Conservation (phyloP, 2,113 vertebrate genomes). For the Thinocorus orbignyianus region DNA sequence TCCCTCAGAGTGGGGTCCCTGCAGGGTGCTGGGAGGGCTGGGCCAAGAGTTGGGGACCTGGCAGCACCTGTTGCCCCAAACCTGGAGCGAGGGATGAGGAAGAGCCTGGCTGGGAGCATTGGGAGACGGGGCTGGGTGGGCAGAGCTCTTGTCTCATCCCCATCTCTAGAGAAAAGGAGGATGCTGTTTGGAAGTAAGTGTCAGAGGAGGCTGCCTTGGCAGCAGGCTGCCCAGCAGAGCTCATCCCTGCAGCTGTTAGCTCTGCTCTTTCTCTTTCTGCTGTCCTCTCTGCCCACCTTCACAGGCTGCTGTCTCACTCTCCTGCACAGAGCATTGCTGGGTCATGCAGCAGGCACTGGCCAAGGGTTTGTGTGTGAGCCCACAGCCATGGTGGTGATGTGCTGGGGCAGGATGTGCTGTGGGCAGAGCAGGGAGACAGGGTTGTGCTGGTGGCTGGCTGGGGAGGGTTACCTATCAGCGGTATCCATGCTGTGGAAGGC, state of each 20-base stretch:
- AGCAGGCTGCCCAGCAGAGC: neutral
- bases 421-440: neutral
- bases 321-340: neutral
- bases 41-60: neutral
- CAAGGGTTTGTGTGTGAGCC: neutral
- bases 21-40: neutral
- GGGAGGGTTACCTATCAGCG: rapidly evolving
- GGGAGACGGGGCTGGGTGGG: neutral
- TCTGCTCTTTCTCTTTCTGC: neutral
- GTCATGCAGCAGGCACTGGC: neutral
- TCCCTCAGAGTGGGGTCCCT: neutral
- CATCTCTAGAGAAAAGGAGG: neutral
- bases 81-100: neutral
- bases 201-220: neutral
- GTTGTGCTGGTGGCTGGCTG: neutral
- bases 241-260: neutral
- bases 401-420: neutral
- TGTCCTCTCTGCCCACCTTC: neutral
- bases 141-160: neutral
- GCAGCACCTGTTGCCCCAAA: neutral
- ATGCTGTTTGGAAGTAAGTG: neutral
- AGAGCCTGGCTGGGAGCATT: neutral
- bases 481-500: rapidly evolving
- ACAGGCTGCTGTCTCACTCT: neutral
- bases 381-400: neutral